Evolutionary conservation across 2,888 invertebrate genomes (phyloP).

Genomic region (Himalopsyche tibetana): DNA sequence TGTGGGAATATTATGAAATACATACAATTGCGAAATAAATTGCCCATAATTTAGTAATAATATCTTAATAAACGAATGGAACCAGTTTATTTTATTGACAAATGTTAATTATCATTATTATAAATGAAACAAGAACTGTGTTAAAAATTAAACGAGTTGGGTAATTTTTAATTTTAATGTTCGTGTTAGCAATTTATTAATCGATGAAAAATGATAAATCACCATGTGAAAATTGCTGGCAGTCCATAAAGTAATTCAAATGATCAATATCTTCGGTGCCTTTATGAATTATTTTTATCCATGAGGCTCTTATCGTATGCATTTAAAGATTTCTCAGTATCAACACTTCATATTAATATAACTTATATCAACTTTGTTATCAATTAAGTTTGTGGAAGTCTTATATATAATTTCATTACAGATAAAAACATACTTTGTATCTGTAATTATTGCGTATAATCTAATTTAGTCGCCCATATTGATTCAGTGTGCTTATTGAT

Average conservation of each 20-base stretch:
- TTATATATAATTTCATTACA: too few species aligned
- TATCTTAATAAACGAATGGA: constrained; percentile 32
- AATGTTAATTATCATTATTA: constrained; percentile 36
- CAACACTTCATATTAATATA: too few species aligned
- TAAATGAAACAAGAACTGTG: constrained; percentile 32
- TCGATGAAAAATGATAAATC: constrained; percentile 39
- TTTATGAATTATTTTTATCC: background rate
- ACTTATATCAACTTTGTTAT: too few species aligned
- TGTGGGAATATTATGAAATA: constrained; percentile 46
- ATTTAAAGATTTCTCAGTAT: too few species aligned
- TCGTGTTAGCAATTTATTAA: constrained; percentile 38
- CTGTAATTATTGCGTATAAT: too few species aligned
- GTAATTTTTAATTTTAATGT: constrained; percentile 41
- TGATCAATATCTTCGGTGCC: background rate
- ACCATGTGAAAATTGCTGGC: constrained; percentile 12
- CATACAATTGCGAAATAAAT: constrained; percentile 24
- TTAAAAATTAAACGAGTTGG: constrained; percentile 37
- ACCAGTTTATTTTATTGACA: constrained; percentile 43
- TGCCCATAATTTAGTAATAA: constrained; percentile 16
- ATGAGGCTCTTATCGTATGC: too few species aligned
- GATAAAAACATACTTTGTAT: too few species aligned
- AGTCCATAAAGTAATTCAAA: background rate
- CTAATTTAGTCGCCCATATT: too few species aligned
- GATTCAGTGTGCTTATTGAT: too few species aligned
- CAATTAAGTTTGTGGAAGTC: too few species aligned